phyloP scores from a whole-genome alignment of 2,113 vertebrate genomes.

The Rhinoptilus africanus region DNA sequence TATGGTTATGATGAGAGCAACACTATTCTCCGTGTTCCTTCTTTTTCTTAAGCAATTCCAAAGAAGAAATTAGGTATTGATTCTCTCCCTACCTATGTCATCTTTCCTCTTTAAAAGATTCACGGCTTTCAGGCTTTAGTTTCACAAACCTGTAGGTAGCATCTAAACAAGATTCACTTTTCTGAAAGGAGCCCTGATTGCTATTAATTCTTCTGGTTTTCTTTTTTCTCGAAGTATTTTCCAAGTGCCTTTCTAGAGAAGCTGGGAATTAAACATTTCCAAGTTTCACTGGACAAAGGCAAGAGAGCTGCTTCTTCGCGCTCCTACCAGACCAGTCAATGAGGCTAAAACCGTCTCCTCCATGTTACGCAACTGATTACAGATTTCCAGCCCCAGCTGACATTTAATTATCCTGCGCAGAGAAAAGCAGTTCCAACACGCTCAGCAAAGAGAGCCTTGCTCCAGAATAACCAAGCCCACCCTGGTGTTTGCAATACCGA shows the following conservation, averaged over 20 bases:
- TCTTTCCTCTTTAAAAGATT: conserved; percentile 42
- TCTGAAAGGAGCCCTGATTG: conserved; percentile 6
- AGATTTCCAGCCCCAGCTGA: not conserved
- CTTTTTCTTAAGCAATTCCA: conserved; percentile 47
- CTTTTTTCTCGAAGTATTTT: not conserved
- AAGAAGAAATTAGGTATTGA: conserved; percentile 61
- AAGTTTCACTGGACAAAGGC: not conserved
- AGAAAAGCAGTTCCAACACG: not conserved
- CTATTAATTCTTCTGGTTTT: conserved; percentile 13
- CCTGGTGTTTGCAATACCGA: not conserved
- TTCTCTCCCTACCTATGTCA: conserved; percentile 17
- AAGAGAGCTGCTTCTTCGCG: not conserved
- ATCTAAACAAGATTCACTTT: conserved; percentile 47
- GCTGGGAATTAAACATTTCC: not conserved
- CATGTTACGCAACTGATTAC: not conserved
- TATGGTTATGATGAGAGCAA: not conserved
- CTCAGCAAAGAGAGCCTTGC: not conserved
- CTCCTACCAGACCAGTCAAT: not conserved
- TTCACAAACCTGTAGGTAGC: conserved; percentile 36
- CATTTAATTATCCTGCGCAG: not conserved
- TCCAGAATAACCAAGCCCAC: not conserved
- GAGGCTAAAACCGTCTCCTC: not conserved
- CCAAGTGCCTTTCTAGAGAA: not conserved
- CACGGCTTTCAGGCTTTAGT: conserved; percentile 25
- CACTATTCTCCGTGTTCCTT: not conserved